Percentiles rank a stretch among this genome's conserved stretches.
These are phyloP conservation scores for Brachystomella parvula DNA, from an alignment of 1,140 invertebrate genomes.

Conservation along the genomic window DNA sequence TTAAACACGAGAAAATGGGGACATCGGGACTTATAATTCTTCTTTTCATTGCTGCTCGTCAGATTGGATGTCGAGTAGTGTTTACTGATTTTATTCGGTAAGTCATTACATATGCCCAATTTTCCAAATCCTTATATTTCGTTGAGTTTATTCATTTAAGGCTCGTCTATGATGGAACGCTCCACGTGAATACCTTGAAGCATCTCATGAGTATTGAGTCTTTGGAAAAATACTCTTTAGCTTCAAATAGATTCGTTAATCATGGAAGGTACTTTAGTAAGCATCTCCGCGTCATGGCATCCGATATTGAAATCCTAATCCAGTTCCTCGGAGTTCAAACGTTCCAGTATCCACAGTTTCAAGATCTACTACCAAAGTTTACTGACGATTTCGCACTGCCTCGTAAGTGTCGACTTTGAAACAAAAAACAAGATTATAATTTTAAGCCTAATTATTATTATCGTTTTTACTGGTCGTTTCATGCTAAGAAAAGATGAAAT, in stretches of 20 bases:
- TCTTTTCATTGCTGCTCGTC: constrained; percentile 26
- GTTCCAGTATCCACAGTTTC: constrained; percentile 22
- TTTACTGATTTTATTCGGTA: constrained; percentile 30
- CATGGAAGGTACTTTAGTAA: background rate
- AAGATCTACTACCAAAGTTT: constrained; percentile 29
- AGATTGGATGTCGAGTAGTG: constrained; percentile 28
- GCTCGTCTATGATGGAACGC: constrained; percentile 21
- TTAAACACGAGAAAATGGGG: no score
- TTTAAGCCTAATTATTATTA: no score
- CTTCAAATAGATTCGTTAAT: background rate
- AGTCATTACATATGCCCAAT: background rate
- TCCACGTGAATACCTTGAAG: constrained; percentile 14
- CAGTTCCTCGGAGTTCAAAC: constrained; percentile 21
- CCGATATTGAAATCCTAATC: constrained; percentile 16
- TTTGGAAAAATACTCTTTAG: background rate
- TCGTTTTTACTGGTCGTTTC: background rate
- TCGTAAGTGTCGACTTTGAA: constrained; percentile 14
- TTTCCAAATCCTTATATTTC: no score
- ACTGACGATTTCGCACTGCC: constrained; percentile 26
- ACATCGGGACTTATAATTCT: constrained; percentile 21
- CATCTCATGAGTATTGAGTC: background rate
- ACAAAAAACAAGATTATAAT: background rate
- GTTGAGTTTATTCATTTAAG: no score
- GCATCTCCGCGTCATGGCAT: background rate
- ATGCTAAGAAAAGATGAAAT: background rate